These are phyloP conservation scores for Pogoniulus pusillus DNA, from an alignment of 2,797 vertebrate genomes.

Conservation along the genomic window DNA sequence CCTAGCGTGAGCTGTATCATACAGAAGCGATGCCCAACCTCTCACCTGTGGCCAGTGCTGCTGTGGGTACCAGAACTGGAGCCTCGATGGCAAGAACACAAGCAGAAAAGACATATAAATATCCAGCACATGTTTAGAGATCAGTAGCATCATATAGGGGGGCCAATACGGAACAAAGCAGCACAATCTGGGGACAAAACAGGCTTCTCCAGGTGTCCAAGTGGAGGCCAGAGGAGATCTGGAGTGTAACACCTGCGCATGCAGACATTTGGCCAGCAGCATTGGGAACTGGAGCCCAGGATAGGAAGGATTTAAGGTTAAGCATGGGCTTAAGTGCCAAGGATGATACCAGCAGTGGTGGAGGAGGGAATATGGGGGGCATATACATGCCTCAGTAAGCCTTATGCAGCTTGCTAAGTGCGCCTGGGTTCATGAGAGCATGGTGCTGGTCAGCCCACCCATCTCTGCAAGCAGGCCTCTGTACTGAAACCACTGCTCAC, in stretches of 20 bases:
- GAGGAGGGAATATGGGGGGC: not conserved
- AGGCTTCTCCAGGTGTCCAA: not conserved
- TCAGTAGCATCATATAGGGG: not conserved
- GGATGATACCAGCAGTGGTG: not conserved
- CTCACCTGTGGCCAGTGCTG: slow-evolving; percentile 57
- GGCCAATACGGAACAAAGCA: not conserved
- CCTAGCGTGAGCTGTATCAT: not conserved
- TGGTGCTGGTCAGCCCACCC: not conserved
- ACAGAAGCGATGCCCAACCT: not conserved
- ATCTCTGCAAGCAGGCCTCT: not conserved
- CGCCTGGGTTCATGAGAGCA: accelerated
- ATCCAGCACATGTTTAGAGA: not conserved
- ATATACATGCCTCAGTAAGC: not conserved
- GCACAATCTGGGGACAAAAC: not conserved
- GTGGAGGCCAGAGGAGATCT: not conserved
- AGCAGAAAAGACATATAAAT: slow-evolving; percentile 55
- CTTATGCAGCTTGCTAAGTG: not conserved
- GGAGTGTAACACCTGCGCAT: accelerated
- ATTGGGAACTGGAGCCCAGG: accelerated
- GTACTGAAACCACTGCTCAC: not conserved
- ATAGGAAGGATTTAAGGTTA: not conserved
- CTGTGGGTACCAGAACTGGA: slow-evolving; percentile 29
- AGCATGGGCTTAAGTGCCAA: not conserved
- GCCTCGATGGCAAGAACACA: slow-evolving; percentile 58
- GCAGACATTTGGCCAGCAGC: not conserved